Conservation (phyloP, 2,113 vertebrate species). For the Tringa solitaria region DNA sequence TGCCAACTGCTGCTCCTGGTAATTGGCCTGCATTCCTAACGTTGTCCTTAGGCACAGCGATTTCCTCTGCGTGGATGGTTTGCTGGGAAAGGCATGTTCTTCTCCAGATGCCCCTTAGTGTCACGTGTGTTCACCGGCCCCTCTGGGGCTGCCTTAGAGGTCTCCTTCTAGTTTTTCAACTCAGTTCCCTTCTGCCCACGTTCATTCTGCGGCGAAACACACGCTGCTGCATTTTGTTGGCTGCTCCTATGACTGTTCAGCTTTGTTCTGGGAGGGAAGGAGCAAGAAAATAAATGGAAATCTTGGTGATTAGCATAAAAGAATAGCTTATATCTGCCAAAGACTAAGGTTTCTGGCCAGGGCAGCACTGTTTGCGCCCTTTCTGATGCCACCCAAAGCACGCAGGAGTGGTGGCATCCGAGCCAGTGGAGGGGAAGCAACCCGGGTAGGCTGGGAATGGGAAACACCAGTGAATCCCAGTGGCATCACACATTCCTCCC, state of each 20-base stretch:
- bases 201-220: neutral
- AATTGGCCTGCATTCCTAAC: neutral
- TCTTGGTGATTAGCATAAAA: neutral
- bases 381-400: neutral
- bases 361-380: neutral
- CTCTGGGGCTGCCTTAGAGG: neutral
- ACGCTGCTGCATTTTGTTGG: neutral
- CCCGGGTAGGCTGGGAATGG: neutral
- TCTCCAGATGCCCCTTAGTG: neutral
- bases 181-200: neutral
- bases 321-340: neutral
- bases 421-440: neutral
- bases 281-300: neutral
- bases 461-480: neutral
- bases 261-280: neutral
- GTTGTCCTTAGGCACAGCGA: neutral
- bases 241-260: neutral
- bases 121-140: neutral
- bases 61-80: neutral
- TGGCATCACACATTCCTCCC: neutral
- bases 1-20: neutral
- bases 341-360: neutral
- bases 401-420: neutral
- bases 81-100: neutral
- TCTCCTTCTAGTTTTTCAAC: neutral